A percentile compares a stretch with the other conserved stretches of the same genome.
Evolutionary conservation across 2,888 invertebrate genomes (phyloP).

Genomic region (Aleiodes leptofemur): DNA sequence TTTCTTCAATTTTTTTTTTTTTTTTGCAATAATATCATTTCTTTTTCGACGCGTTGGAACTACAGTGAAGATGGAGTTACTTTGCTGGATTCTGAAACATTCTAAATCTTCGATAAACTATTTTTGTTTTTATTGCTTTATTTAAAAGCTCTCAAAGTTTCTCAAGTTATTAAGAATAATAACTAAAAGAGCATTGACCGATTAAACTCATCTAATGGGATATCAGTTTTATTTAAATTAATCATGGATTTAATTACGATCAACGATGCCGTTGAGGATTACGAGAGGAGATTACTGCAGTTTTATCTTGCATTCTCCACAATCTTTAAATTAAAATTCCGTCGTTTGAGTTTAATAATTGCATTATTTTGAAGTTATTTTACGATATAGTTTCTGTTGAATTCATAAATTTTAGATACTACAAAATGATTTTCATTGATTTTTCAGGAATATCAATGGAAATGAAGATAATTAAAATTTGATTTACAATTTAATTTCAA

Average conservation of each 20-base stretch:
- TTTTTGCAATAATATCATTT: background rate
- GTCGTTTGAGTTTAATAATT: slow-evolving; percentile 1
- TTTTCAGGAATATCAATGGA: too few relatives aligned
- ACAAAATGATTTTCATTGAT: too few relatives aligned
- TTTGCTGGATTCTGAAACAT: slow-evolving; percentile 67
- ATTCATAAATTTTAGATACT: too few relatives aligned
- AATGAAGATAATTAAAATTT: too few relatives aligned
- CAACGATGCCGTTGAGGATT: background rate
- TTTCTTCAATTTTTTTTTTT: background rate
- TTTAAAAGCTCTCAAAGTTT: background rate
- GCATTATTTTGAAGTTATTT: too few relatives aligned
- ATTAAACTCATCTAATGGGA: background rate
- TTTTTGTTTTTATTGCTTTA: slow-evolving; percentile 23
- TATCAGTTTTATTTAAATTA: slow-evolving; percentile 8
- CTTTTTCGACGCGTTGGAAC: slow-evolving; percentile 14
- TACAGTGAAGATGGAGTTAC: slow-evolving; percentile 22
- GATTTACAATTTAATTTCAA: too few relatives aligned
- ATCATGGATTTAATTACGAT: slow-evolving; percentile 5
- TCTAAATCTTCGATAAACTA: slow-evolving; percentile 57
- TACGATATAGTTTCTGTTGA: too few relatives aligned
- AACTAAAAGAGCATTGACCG: slow-evolving; percentile 16
- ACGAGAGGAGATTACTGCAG: background rate
- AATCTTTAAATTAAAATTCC: background rate
- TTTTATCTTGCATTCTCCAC: background rate
- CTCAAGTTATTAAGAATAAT: slow-evolving; percentile 6